A percentile compares a stretch with the other conserved stretches of the same genome.
These are phyloP conservation scores for Augiades crinisus DNA, from an alignment of 2,888 invertebrate genomes.

Conservation along the genomic window DNA sequence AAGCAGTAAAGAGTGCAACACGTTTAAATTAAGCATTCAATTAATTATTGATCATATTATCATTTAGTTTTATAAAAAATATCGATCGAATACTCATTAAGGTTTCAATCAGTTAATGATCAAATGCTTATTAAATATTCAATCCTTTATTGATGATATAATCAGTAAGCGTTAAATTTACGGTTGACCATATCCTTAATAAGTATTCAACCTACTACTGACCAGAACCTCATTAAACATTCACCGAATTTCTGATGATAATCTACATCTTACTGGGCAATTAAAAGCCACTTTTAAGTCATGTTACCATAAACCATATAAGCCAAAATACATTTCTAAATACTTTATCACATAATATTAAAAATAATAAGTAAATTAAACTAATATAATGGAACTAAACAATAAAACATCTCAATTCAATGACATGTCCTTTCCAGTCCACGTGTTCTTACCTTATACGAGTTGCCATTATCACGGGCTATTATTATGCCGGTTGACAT, in stretches of 20 bases:
- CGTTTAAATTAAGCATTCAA: neutral
- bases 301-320: slow-evolving; percentile 13
- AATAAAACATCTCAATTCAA: slow-evolving; percentile 10
- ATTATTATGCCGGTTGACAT: too few species aligned
- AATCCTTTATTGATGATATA: too few species aligned
- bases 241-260: too few species aligned
- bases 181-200: too few species aligned
- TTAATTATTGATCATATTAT: neutral
- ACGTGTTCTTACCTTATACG: neutral
- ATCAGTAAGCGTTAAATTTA: too few species aligned
- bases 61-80: too few species aligned
- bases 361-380: slow-evolving; percentile 14
- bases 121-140: too few species aligned
- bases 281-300: slow-evolving; percentile 1
- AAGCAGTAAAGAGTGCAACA: neutral
- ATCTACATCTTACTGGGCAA: too few species aligned
- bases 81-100: too few species aligned
- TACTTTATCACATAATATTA: slow-evolving; percentile 22
- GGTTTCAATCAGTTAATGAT: too few species aligned
- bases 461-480: neutral
- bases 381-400: slow-evolving; percentile 13
- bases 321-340: slow-evolving; percentile 7
- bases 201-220: too few species aligned
- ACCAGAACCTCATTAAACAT: too few species aligned
- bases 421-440: slow-evolving; percentile 4